A percentile compares a stretch with the other conserved stretches of the same genome.
Conservation (phyloP, 1,140 invertebrate species). For the Akabosia matsudoensis region DNA sequence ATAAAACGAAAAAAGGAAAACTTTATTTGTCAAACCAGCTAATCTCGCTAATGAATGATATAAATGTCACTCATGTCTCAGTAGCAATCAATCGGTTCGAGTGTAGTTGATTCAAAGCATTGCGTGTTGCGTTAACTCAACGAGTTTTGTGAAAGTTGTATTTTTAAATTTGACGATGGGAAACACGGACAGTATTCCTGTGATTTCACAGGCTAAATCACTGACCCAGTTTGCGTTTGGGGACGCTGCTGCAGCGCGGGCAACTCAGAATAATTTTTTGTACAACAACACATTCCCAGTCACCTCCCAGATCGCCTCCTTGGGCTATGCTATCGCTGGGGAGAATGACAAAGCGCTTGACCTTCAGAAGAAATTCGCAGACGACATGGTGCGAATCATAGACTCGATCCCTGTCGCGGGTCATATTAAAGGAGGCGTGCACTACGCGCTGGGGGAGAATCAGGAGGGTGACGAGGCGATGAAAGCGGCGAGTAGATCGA, state of each 20-base stretch:
- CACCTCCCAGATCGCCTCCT: slow-evolving; percentile 25
- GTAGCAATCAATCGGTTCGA: too few species aligned
- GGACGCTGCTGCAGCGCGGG: not conserved
- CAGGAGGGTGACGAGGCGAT: slow-evolving; percentile 14
- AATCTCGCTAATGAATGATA: too few species aligned
- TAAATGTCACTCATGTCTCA: too few species aligned
- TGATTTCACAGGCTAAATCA: slow-evolving; percentile 30
- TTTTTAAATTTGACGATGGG: too few species aligned
- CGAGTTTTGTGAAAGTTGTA: too few species aligned
- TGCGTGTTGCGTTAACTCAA: too few species aligned
- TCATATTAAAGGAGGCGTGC: slow-evolving; percentile 19
- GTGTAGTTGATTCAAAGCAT: too few species aligned
- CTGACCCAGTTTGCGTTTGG: not conserved
- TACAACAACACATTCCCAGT: slow-evolving; percentile 34
- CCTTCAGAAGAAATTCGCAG: slow-evolving; percentile 21
- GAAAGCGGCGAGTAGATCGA: slow-evolving; percentile 1
- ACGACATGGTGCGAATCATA: slow-evolving; percentile 12
- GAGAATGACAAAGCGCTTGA: slow-evolving; percentile 10
- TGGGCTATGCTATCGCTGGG: slow-evolving; percentile 28
- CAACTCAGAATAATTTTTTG: slow-evolving; percentile 33
- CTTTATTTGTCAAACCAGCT: too few species aligned
- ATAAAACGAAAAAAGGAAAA: too few species aligned
- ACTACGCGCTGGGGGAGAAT: slow-evolving; percentile 25
- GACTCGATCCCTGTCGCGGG: slow-evolving; percentile 26
- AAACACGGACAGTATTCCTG: slow-evolving; percentile 31